A percentile compares a stretch with the other conserved stretches of the same genome.
Evolutionary conservation across 2,888 invertebrate genomes (phyloP).

Genomic region (Polyploca ridens): DNA sequence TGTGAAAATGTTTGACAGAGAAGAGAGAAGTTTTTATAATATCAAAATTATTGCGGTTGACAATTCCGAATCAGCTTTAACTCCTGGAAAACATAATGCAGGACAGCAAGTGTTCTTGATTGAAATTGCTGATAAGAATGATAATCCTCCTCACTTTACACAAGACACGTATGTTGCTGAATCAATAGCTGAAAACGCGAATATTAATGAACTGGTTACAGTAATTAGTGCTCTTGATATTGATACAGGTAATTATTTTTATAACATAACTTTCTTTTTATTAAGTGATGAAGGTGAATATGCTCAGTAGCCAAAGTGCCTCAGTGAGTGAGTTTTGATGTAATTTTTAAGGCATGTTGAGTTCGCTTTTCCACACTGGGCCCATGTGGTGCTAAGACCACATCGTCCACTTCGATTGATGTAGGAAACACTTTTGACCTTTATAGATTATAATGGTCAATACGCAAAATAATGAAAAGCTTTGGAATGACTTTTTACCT

Average conservation of each 20-base stretch:
- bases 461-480: too few relatives aligned
- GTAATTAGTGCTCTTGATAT: slow-evolving; percentile 95
- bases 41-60: slow-evolving; percentile 96
- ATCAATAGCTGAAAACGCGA: slow-evolving; percentile 92
- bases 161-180: slow-evolving; percentile 89
- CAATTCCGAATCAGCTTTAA: slow-evolving; percentile 92
- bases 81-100: slow-evolving; percentile 87
- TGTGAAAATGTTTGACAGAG: slow-evolving; percentile 92
- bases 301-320: too few relatives aligned
- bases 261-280: too few relatives aligned
- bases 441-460: too few relatives aligned
- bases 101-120: slow-evolving; percentile 94
- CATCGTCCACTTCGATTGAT: too few relatives aligned
- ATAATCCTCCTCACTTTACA: slow-evolving; percentile 96
- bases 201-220: slow-evolving; percentile 92
- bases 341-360: too few relatives aligned
- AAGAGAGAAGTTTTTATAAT: slow-evolving; percentile 92
- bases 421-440: too few relatives aligned
- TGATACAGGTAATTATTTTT: slow-evolving; percentile 87
- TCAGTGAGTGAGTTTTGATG: too few relatives aligned
- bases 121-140: slow-evolving; percentile 97
- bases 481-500: too few relatives aligned
- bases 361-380: too few relatives aligned
- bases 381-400: too few relatives aligned
- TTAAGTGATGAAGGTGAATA: background rate